These are phyloP conservation scores for Carassius auratus DNA, from an alignment of 2,113 vertebrate genomes.

Conservation along the genomic window DNA sequence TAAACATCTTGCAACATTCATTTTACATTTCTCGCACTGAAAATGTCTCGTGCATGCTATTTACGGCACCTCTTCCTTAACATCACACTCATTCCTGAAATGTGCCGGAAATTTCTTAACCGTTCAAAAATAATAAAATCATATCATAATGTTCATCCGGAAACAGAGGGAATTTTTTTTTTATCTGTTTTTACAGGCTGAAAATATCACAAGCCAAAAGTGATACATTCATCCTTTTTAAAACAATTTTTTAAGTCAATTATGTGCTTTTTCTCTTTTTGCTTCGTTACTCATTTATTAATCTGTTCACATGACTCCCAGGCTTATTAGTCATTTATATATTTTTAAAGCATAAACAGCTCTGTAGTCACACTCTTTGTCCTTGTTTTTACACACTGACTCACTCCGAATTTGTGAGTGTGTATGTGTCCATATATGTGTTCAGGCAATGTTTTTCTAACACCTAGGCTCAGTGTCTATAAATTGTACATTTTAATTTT, in stretches of 20 bases:
- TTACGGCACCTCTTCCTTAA: constrained; percentile 3
- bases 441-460: neutral
- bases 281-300: neutral
- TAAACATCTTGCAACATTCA: constrained; percentile 18
- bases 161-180: neutral
- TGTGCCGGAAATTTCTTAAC: constrained; percentile 8
- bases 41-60: neutral
- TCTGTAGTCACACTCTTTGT: neutral
- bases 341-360: neutral
- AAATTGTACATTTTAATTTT: constrained; percentile 54
- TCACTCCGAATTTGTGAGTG: constrained; percentile 40
- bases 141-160: neutral
- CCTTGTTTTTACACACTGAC: neutral
- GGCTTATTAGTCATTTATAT: neutral
- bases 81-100: constrained; percentile 5
- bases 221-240: neutral
- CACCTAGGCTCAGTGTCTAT: neutral
- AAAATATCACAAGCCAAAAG: neutral
- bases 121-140: constrained; percentile 19
- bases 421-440: constrained; percentile 17
- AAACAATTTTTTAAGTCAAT: neutral
- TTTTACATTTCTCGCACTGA: neutral
- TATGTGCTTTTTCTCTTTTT: neutral
- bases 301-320: neutral
- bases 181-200: neutral